These are phyloP conservation scores for Semicossyphus pulcher DNA, from an alignment of 2,113 vertebrate species.

Conservation along the genomic window DNA sequence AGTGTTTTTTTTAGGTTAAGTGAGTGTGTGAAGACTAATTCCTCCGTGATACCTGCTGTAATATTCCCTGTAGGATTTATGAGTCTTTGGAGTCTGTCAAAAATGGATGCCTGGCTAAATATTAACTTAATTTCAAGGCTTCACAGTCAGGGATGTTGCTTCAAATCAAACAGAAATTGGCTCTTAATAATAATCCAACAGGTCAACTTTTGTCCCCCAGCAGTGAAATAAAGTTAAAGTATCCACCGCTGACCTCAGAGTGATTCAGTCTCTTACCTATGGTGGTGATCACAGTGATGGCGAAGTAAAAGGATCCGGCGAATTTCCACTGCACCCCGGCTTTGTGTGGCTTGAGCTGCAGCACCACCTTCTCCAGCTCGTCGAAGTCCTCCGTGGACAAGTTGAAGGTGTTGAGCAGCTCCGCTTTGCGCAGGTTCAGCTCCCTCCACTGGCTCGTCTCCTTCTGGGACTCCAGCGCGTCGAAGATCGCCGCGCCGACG, in stretches of 20 bases:
- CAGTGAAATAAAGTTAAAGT: conserved; percentile 3
- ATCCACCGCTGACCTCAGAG: not conserved
- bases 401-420: conserved; percentile 90
- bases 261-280: conserved; percentile 87
- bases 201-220: not conserved
- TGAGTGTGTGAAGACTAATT: not conserved
- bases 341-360: conserved; percentile 95
- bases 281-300: conserved; percentile 97
- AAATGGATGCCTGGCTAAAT: not conserved
- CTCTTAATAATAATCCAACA: not conserved
- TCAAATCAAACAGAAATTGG: not conserved
- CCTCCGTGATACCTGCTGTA: not conserved
- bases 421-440: conserved; percentile 82
- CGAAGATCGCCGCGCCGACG: conserved; percentile 95
- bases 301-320: conserved; percentile 97
- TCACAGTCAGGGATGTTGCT: not conserved
- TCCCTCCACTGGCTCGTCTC: conserved; percentile 85
- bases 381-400: conserved; percentile 86
- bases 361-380: conserved; percentile 89
- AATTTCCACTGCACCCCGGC: conserved; percentile 95
- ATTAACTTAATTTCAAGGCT: not conserved
- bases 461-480: conserved; percentile 90
- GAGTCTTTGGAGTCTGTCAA: not conserved
- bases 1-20: not conserved
- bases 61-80: not conserved